These are phyloP conservation scores for Stenodera caucasica DNA, from an alignment of 2,888 invertebrate species.

Conservation along the genomic window DNA sequence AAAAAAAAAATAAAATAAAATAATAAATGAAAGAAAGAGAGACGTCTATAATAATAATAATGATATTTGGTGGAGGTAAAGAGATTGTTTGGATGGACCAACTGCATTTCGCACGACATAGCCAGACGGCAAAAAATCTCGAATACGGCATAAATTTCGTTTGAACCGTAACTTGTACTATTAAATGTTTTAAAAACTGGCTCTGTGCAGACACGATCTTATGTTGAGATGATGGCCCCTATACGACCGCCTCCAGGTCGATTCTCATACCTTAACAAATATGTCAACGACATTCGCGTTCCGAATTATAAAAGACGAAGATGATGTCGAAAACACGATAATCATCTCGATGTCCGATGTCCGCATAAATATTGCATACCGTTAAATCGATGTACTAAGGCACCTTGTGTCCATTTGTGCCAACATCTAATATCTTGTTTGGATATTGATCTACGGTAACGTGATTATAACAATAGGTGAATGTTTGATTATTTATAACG, in stretches of 20 bases:
- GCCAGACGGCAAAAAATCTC: conserved; percentile 51
- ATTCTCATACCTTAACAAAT: conserved; percentile 29
- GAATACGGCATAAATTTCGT: conserved; percentile 43
- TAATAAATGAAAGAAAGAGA: too few species aligned
- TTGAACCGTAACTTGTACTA: conserved; percentile 44
- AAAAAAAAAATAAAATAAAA: too few species aligned
- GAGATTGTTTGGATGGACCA: background rate
- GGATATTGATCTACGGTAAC: background rate
- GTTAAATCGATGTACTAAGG: background rate
- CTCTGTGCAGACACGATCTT: conserved; percentile 45
- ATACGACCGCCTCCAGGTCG: background rate
- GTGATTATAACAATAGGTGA: background rate
- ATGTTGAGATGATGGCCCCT: conserved; percentile 20
- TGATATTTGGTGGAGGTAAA: background rate
- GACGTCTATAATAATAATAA: background rate
- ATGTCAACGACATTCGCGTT: conserved; percentile 30
- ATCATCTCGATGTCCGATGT: conserved; percentile 8
- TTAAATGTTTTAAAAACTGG: conserved; percentile 55
- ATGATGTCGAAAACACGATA: conserved; percentile 22
- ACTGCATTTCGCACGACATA: conserved; percentile 46
- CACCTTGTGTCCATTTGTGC: background rate
- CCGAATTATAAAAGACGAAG: conserved; percentile 4
- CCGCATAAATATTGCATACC: conserved; percentile 13
- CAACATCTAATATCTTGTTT: background rate
- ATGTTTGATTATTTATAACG: too few species aligned